Conservation (phyloP, 2,113 vertebrate species). For the Shinisaurus crocodilurus region DNA sequence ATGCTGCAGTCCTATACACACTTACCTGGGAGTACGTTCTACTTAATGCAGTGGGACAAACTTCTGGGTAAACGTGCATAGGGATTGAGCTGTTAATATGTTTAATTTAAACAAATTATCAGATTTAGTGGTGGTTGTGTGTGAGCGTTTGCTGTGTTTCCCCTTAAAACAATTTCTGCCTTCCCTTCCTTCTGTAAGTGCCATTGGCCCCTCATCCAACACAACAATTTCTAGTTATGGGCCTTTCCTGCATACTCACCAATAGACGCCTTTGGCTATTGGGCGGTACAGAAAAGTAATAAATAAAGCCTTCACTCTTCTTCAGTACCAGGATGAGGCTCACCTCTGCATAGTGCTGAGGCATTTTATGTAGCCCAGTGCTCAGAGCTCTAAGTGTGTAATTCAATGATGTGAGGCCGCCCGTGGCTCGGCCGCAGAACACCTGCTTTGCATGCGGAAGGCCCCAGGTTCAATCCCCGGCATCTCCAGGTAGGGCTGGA, state of each 20-base stretch:
- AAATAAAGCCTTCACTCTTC: no score
- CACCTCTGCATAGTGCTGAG: neutral
- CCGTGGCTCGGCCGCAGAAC: neutral
- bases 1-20: no score
- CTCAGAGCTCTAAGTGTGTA: slow-evolving; percentile 22
- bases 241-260: neutral
- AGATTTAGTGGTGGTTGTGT: neutral
- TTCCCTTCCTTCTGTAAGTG: neutral
- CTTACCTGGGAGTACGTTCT: no score
- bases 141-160: neutral
- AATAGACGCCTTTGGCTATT: no score
- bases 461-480: no score
- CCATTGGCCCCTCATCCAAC: neutral
- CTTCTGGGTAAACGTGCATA: no score
- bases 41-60: no score
- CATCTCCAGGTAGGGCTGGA: no score
- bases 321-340: neutral
- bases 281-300: no score
- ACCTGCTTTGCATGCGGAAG: no score
- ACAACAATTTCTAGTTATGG: neutral
- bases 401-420: slow-evolving; percentile 37
- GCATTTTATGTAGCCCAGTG: neutral
- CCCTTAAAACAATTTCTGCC: neutral
- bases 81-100: neutral
- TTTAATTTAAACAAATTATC: neutral